These are phyloP conservation scores for Propsilocerus akamusi DNA, from an alignment of 1,140 invertebrate genomes.

Conservation along the genomic window DNA sequence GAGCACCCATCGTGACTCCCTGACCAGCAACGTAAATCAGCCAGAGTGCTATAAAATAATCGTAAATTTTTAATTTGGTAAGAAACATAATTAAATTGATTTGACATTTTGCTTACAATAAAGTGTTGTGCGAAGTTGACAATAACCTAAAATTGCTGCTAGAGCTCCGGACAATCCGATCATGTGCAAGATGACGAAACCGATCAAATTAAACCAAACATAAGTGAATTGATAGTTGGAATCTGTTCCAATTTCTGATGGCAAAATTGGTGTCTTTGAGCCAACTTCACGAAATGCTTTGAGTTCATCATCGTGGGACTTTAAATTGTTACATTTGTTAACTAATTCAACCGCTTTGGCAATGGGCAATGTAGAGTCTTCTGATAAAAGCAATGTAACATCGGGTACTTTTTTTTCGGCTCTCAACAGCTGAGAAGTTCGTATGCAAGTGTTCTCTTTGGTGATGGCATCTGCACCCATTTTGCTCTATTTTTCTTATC, in stretches of 20 bases:
- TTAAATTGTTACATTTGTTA: neutral
- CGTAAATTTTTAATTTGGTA: neutral
- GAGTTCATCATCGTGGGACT: neutral
- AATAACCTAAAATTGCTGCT: constrained; percentile 14
- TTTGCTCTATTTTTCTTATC: neutral
- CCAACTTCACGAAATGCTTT: neutral
- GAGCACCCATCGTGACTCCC: constrained; percentile 40
- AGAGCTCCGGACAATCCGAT: constrained; percentile 16
- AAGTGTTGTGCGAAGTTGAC: constrained; percentile 18
- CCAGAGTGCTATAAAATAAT: constrained; percentile 5
- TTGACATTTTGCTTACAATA: constrained; percentile 22
- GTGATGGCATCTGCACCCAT: neutral
- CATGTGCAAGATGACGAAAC: constrained; percentile 27
- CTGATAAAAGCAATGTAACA: neutral
- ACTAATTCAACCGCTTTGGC: neutral
- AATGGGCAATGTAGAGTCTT: neutral
- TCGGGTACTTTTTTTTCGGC: neutral
- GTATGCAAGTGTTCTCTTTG: neutral
- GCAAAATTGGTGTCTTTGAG: neutral
- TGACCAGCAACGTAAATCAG: constrained; percentile 8
- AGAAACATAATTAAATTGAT: neutral
- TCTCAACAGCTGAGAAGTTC: neutral
- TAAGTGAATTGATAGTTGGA: constrained; percentile 27
- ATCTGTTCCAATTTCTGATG: constrained; percentile 23
- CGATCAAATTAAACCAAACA: constrained; percentile 31